Evolutionary conservation across 2,888 invertebrate species (phyloP).

Genomic region (Thalpophila matura): DNA sequence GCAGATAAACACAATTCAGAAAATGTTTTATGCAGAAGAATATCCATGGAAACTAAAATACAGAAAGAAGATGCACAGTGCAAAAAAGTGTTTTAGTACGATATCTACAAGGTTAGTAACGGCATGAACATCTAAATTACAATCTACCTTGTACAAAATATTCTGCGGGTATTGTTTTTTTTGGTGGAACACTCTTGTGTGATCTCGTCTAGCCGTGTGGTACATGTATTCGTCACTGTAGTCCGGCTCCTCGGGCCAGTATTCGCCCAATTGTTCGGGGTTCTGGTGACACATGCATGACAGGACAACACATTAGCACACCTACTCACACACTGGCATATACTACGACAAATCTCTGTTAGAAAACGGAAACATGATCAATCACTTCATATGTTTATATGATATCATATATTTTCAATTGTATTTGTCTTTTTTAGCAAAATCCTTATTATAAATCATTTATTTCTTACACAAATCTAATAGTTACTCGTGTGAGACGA

Average conservation of each 20-base stretch:
- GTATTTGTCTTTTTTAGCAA: too few species aligned
- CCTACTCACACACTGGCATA: slow-evolving; percentile 77
- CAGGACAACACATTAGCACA: slow-evolving; percentile 78
- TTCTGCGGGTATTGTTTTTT: slow-evolving; percentile 90
- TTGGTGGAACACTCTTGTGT: slow-evolving; percentile 86
- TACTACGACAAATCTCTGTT: slow-evolving; percentile 50
- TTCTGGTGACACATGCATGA: slow-evolving; percentile 83
- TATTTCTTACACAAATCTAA: too few species aligned
- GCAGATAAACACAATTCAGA: slow-evolving; percentile 9
- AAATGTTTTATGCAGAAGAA: slow-evolving; percentile 15
- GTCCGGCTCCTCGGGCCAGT: slow-evolving; percentile 85
- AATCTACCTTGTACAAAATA: slow-evolving; percentile 88
- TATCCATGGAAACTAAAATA: slow-evolving; percentile 12
- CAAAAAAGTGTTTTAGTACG: slow-evolving; percentile 37
- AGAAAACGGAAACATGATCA: slow-evolving; percentile 42
- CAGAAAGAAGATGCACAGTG: slow-evolving; percentile 38
- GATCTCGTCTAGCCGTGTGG: slow-evolving; percentile 88
- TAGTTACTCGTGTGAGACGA: background rate
- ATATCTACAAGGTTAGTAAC: slow-evolving; percentile 50
- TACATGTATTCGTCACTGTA: slow-evolving; percentile 90
- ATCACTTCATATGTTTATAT: too few species aligned
- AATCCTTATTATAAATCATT: too few species aligned
- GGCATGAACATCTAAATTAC: slow-evolving; percentile 53
- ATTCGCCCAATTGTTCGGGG: slow-evolving; percentile 81
- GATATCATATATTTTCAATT: too few species aligned